These are phyloP conservation scores for Campoletis raptor DNA, from an alignment of 2,888 invertebrate genomes.

Conservation along the genomic window DNA sequence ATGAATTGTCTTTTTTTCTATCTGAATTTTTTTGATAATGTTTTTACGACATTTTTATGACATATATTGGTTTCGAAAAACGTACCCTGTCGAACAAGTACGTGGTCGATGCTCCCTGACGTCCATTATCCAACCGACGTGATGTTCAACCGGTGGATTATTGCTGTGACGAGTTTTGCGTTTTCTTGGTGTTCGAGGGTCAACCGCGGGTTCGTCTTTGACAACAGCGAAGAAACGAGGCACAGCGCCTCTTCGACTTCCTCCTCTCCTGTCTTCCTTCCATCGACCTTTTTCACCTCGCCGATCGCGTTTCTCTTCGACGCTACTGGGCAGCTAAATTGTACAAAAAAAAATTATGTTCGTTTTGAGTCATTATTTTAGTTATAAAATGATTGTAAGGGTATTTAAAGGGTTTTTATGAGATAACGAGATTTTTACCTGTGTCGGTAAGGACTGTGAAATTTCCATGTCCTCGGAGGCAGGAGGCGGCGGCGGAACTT, in stretches of 20 bases:
- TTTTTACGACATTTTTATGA: not conserved
- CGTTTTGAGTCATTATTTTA: not conserved
- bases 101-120: slow-evolving; percentile 93
- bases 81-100: slow-evolving; percentile 91
- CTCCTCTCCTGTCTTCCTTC: slow-evolving; percentile 75
- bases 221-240: slow-evolving; percentile 98
- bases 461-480: slow-evolving; percentile 83
- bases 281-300: slow-evolving; percentile 76
- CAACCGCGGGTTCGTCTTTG: slow-evolving; percentile 89
- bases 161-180: slow-evolving; percentile 96
- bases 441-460: slow-evolving; percentile 75
- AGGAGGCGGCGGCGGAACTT: slow-evolving; percentile 94
- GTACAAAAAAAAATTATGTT: not conserved
- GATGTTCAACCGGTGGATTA: slow-evolving; percentile 97
- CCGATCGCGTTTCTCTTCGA: slow-evolving; percentile 77
- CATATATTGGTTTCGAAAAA: slow-evolving; percentile 10
- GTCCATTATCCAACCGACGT: slow-evolving; percentile 99
- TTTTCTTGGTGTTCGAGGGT: slow-evolving; percentile 91
- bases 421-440: slow-evolving; percentile 67
- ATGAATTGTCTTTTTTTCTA: not conserved
- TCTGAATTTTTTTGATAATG: not conserved
- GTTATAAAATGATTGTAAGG: too few relatives aligned
- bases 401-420: not conserved
- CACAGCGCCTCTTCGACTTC: slow-evolving; percentile 86
- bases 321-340: slow-evolving; percentile 63